A percentile compares a stretch with the other conserved stretches of the same genome.
Conservation (phyloP, 2,113 vertebrate species). For the Carollia perspicillata region DNA sequence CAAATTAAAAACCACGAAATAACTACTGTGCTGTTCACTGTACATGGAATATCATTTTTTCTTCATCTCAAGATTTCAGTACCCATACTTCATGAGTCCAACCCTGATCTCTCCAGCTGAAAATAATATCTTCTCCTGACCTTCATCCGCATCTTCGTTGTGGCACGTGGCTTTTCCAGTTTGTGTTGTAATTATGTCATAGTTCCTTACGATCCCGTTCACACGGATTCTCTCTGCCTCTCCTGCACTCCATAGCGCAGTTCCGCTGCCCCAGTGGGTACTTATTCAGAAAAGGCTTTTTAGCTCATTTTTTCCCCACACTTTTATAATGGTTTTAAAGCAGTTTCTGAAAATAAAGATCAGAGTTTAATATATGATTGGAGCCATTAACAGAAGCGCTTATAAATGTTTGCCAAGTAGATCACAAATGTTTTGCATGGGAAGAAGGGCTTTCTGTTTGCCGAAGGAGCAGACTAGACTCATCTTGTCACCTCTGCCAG, state of each 20-base stretch:
- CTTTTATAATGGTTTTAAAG: slow-evolving; percentile 33
- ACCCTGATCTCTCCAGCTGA: background rate
- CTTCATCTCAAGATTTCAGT: slow-evolving; percentile 18
- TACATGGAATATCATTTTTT: background rate
- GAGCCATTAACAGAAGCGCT: background rate
- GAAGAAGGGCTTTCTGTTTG: background rate
- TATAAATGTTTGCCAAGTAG: background rate
- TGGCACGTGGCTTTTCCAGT: background rate
- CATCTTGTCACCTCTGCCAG: background rate
- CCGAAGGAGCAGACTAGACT: background rate
- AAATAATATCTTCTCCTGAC: background rate
- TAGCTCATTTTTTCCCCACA: background rate
- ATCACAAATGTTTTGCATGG: background rate
- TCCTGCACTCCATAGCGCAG: background rate
- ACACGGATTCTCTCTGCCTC: background rate
- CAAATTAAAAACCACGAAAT: background rate
- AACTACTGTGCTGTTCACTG: background rate
- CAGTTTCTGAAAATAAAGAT: background rate
- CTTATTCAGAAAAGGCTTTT: background rate
- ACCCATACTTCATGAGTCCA: background rate
- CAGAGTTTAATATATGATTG: background rate
- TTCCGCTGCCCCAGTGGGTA: background rate
- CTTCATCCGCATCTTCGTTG: background rate
- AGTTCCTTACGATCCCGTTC: background rate
- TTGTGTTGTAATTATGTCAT: background rate